Evolutionary conservation across 1,140 invertebrate genomes (phyloP).

Genomic region (Apis dorsata): DNA sequence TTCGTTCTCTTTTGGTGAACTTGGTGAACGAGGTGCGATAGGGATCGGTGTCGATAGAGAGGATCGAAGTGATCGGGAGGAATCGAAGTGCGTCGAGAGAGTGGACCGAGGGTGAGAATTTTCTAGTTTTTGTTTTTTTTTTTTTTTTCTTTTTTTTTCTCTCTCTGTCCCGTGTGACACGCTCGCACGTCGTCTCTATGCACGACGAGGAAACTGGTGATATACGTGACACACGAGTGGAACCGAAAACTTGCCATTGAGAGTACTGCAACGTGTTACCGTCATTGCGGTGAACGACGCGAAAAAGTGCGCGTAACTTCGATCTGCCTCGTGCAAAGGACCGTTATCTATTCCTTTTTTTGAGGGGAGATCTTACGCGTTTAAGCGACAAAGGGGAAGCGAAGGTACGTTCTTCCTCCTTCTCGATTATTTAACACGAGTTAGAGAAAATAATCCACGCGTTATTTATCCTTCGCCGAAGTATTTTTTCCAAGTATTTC

Average conservation of each 20-base stretch:
- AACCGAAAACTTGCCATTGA: slow-evolving; percentile 20
- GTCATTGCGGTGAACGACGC: slow-evolving; percentile 58
- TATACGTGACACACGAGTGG: slow-evolving; percentile 21
- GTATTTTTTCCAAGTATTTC: too few species aligned
- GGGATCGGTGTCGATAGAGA: not conserved
- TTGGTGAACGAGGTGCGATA: not conserved
- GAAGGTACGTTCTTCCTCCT: not conserved
- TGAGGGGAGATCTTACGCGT: slow-evolving; percentile 17
- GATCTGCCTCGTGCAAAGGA: not conserved
- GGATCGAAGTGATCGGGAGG: slow-evolving; percentile 25
- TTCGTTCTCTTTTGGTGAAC: too few species aligned
- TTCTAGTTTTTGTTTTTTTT: too few species aligned
- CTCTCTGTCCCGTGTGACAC: too few species aligned
- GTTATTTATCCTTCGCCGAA: too few species aligned
- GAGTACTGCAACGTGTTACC: slow-evolving; percentile 55
- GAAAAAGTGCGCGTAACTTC: slow-evolving; percentile 59
- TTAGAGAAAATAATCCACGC: not conserved
- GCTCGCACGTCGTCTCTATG: too few species aligned
- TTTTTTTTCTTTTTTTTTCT: too few species aligned
- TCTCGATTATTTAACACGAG: not conserved
- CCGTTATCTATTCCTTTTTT: not conserved
- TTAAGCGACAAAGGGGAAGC: not conserved
- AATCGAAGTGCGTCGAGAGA: not conserved
- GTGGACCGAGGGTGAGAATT: slow-evolving; percentile 11
- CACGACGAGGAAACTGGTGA: not conserved